A percentile compares a stretch with the other conserved stretches of the same genome.
Evolutionary conservation across 2,888 invertebrate genomes (phyloP).

Genomic region (Pristionchus entomophagus): DNA sequence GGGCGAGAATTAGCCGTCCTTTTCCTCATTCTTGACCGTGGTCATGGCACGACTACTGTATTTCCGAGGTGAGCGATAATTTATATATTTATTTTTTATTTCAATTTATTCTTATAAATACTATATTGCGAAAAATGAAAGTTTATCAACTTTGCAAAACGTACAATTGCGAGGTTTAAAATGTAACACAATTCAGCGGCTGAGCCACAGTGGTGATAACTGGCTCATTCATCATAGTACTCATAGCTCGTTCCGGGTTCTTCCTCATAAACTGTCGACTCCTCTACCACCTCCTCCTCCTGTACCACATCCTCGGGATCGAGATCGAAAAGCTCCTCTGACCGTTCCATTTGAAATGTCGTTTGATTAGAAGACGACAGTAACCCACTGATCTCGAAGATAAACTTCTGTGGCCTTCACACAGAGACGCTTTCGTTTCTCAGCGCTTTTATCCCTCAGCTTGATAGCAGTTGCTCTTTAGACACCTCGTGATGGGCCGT

Average conservation of each 20-base stretch:
- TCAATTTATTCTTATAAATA: not conserved
- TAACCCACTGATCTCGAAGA: too few species aligned
- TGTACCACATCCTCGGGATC: not conserved
- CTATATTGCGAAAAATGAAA: too few species aligned
- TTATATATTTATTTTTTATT: not conserved
- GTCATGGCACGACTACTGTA: not conserved
- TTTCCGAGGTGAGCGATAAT: not conserved
- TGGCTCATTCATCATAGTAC: not conserved
- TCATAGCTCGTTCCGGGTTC: slow-evolving; percentile 8
- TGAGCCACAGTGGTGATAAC: not conserved
- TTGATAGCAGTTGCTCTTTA: too few species aligned
- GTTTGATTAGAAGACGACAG: too few species aligned
- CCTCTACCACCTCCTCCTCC: not conserved
- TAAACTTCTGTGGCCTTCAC: too few species aligned
- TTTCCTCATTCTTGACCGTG: not conserved
- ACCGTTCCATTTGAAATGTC: not conserved
- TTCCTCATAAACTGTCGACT: not conserved
- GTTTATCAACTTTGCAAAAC: not conserved
- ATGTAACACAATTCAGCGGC: not conserved
- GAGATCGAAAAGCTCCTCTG: not conserved
- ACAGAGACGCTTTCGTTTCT: too few species aligned
- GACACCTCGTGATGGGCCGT: too few species aligned
- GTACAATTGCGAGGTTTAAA: not conserved
- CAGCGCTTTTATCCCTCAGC: too few species aligned
- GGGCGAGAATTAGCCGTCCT: not conserved